Evolutionary conservation across 2,888 invertebrate genomes (phyloP), one percentile per base, ranked within the genome.

Genomic region (Marronus borbonicus): DNA sequence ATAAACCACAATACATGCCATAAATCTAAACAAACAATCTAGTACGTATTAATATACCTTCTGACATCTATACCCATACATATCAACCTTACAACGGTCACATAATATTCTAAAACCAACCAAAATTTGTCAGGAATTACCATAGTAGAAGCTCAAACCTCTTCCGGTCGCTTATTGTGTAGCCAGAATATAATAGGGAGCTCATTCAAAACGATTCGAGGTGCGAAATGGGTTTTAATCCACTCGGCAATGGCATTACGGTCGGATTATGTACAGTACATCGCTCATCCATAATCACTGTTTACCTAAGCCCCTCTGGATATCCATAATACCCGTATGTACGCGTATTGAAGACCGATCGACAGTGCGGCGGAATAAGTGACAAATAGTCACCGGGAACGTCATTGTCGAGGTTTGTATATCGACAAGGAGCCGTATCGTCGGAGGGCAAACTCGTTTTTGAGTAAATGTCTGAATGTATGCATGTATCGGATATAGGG

Each of bases 251-350:
- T 85, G 85, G 87, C 82, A 87, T 87, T 87, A 87, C 85, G 82
- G 62, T 80, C 49, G 85, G 87, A 86, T 87, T 88, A 87, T 82
- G 81, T 81, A 85, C 87, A 85, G 85, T 83, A 85, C 87, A 86
- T 86, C 86, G 86, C 85, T 84, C 84, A 81, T 82, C 82, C 83
- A 88, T 86, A 88, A 88, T 87, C 84, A 86, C 80, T 88, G 88
- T 88, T 88, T 87, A 87, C 87, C 86, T 87, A 87, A 87, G 84
- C 83, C 84, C 84, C 77, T 72, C 60, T 72, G 72, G 77, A 64
- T 77, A 64, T 50, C 70, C 62, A 62, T 70, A 72, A 64, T 77
- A 77, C 68, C 62, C 62, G 44, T 70, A 72, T 58, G 39, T 7
- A 20, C 24, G 20, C 20, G 17, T 8, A 58, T 31, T 39, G 58